These are phyloP conservation scores for Orientallactaga bullata DNA, from an alignment of 2,113 vertebrate genomes.

Conservation along the genomic window DNA sequence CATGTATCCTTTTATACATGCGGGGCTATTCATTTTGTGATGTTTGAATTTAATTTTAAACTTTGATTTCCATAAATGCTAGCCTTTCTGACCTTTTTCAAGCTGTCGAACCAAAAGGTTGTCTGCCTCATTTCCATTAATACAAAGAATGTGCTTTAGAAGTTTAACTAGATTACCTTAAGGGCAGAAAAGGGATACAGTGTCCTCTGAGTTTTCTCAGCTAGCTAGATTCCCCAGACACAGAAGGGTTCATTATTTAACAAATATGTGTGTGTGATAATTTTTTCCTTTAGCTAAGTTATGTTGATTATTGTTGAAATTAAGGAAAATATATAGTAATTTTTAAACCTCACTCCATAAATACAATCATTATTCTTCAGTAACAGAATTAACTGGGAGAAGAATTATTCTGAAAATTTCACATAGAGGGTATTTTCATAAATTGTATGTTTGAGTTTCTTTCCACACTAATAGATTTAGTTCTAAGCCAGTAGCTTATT, in stretches of 20 bases:
- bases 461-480: not conserved
- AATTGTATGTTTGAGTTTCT: not conserved
- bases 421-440: not conserved
- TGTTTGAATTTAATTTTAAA: slow-evolving; percentile 64
- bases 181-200: slow-evolving; percentile 49
- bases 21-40: not conserved
- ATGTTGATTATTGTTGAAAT: slow-evolving; percentile 4
- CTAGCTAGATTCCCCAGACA: not conserved
- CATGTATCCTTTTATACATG: not conserved
- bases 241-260: not conserved
- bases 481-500: not conserved
- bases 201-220: not conserved
- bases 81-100: slow-evolving; percentile 74
- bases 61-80: slow-evolving; percentile 70
- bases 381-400: not conserved
- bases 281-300: not conserved
- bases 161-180: slow-evolving; percentile 67
- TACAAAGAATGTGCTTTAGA: slow-evolving; percentile 59
- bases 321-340: not conserved
- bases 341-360: not conserved
- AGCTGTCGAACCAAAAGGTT: slow-evolving; percentile 70
- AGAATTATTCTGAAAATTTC: not conserved
- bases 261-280: not conserved
- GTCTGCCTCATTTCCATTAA: slow-evolving; percentile 74
- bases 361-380: not conserved